Base-by-base conservation (phyloP, 1,140 invertebrate genomes). In the Rhynchophorus ferrugineus region DNA sequence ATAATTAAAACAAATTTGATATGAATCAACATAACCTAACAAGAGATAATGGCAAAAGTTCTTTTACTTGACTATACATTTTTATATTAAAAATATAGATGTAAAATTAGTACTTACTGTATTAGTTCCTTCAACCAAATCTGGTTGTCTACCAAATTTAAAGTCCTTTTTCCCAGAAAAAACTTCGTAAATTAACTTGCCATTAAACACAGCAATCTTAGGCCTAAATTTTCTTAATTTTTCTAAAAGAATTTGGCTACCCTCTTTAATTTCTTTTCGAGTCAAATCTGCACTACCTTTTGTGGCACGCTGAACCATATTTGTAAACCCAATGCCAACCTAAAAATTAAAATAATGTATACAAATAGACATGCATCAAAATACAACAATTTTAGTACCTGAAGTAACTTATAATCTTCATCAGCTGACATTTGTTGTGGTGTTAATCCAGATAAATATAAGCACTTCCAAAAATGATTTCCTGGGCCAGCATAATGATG, bases 381-480 rank as follows among this genome's bases (percentile, higher is more conserved):
- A 34, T 11, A 34, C 13, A 1, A 9, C 33, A 34, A 11, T 34
- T 34, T 34, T 3, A 34, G 3, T 69, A 89, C 87, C 67, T 92
- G 87, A 22, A 95, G 71, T 24, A 97, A 75, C 74, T 92, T 92
- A 68, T 86, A 90, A 73, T 98, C 95, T 74, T 98, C 92, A 66
- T 95, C 91, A 1, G 93, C 91, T 62, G 87, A 95, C 81, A 97
- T 85, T 65, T 93, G 93, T 68, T 96, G 91, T 33, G 90, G 83
- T 11, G 94, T 95, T 21, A 98, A 78, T 8, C 93, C 92, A 44
- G 91, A 91, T 43, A 97, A 73, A 73, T 92, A 95, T 48, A 98
- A 74, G 73, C 94, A 98, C 77, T 96, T 97, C 95, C 95, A 98
- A 73, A 98, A 97, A 76, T 98, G 95, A 76, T 98, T 98, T 22